Evolutionary conservation across 30 jellyfish, hydroid and myxozoan genomes (phyloP), one percentile per base, ranked within the genome.

Genomic region (Rhopilema esculentum): DNA sequence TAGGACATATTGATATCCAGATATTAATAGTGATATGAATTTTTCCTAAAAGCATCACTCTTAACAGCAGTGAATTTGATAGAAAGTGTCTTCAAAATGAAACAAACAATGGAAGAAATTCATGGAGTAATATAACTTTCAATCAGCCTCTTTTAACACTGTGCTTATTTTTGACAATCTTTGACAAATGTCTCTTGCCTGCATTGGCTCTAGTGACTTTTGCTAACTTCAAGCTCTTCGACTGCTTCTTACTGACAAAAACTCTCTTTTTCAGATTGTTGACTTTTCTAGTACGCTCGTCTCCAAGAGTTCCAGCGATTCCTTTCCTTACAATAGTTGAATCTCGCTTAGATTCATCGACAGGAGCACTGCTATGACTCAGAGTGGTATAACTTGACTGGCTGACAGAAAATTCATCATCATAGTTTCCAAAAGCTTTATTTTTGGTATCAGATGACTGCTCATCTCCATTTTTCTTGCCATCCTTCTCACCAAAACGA

Each of bases 291-390:
- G 33, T 12, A 4, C 88, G 88, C 66, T 78, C 88, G 29, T 78
- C 88, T 25, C 88, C 88, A 19, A 78, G 33, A 8, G 88, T 33
- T 22, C 88, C 88, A 0, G 84, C 84, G 19, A 73, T 29, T 9
- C 84, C 84, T 17, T 33, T 73, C n/a, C 69, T 27, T 18, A 29
- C 16, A 0, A 4, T n/a, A 12, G 84, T 73, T 8, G 84, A 18
- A 9, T 73, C 84, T n/a, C 69, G 23, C 33, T 73, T 73, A 7
- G 84, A 29, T 73, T 73, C 84, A 73, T 73, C 84, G n/a, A 73
- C 70, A 15, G 84, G 84, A 12, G 6, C 31, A 1, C 6, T 24
- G 29, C n/a, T 63, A 26, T 26, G 28, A 26, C 33, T 24, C 33
- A 15, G 7, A 8, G 33, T 8, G 49, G 6, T 18, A 67, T 8